Percentiles rank a stretch among this genome's conserved stretches.
These are phyloP conservation scores for Thunnus albacares DNA, from an alignment of 2,797 vertebrate genomes.

Conservation along the genomic window DNA sequence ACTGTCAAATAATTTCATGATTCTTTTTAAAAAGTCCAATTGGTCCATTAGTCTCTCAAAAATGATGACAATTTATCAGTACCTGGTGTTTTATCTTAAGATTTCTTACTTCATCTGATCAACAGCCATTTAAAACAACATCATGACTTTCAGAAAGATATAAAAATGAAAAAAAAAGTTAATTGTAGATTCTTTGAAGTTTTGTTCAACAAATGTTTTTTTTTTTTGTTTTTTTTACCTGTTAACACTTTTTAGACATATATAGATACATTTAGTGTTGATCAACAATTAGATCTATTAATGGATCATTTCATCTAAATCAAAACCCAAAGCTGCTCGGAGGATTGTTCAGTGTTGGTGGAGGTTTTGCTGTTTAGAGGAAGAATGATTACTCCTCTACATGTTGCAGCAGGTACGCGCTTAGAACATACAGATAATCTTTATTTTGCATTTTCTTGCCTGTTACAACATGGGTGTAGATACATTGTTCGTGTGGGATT, in stretches of 20 bases:
- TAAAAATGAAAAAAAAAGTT: too few species aligned
- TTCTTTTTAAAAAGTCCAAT: too few species aligned
- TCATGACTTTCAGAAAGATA: too few species aligned
- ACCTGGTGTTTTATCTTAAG: too few species aligned
- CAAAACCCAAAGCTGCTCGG: neutral
- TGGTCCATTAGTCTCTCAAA: too few species aligned
- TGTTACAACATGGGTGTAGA: constrained; percentile 17
- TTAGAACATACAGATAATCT: constrained; percentile 13
- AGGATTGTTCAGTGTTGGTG: neutral
- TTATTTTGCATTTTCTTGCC: neutral
- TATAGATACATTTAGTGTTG: neutral
- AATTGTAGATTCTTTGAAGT: too few species aligned
- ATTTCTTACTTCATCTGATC: too few species aligned
- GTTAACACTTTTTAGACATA: too few species aligned
- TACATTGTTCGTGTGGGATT: neutral
- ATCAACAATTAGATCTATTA: neutral
- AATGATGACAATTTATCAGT: too few species aligned
- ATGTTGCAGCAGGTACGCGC: constrained; percentile 34
- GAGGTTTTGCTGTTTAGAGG: neutral
- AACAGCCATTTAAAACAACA: too few species aligned
- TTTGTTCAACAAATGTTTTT: too few species aligned
- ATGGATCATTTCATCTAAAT: neutral
- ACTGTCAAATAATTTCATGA: too few species aligned
- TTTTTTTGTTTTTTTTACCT: neutral
- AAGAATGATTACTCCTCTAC: constrained; percentile 7